A percentile compares a stretch with the other conserved stretches of the same genome.
Conservation (phyloP, 2,888 invertebrate species). For the Baronia brevicornis region DNA sequence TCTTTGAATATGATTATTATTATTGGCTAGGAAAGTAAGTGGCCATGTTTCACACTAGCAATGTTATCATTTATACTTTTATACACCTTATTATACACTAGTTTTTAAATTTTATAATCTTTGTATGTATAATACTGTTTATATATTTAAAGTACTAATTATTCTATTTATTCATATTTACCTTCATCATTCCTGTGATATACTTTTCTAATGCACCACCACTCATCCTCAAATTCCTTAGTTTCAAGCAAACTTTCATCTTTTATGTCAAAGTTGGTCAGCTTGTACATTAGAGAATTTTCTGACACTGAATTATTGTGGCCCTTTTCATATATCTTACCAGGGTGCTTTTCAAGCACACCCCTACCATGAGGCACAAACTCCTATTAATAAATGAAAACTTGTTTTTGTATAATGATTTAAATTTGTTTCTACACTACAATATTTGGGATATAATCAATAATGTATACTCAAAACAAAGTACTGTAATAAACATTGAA, state of each 20-base stretch:
- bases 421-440: background rate
- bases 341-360: constrained; percentile 85
- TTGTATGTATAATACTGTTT: too few species aligned
- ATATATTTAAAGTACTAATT: background rate
- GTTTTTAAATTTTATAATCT: too few species aligned
- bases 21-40: too few species aligned
- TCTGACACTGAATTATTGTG: constrained; percentile 74
- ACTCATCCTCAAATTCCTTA: constrained; percentile 75
- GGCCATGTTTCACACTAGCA: too few species aligned
- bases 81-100: too few species aligned
- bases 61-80: too few species aligned
- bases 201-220: constrained; percentile 65
- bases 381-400: constrained; percentile 73
- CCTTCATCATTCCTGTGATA: constrained; percentile 46
- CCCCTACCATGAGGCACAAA: constrained; percentile 92
- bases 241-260: constrained; percentile 78
- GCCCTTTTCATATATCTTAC: constrained; percentile 74
- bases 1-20: too few species aligned
- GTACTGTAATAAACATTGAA: too few species aligned
- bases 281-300: constrained; percentile 80
- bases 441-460: background rate
- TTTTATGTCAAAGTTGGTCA: constrained; percentile 85
- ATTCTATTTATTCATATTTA: constrained; percentile 20
- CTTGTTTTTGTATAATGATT: background rate
- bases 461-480: too few species aligned